Evolutionary conservation across 2,113 vertebrate genomes (phyloP).

Genomic region (Hypanus sabinus): DNA sequence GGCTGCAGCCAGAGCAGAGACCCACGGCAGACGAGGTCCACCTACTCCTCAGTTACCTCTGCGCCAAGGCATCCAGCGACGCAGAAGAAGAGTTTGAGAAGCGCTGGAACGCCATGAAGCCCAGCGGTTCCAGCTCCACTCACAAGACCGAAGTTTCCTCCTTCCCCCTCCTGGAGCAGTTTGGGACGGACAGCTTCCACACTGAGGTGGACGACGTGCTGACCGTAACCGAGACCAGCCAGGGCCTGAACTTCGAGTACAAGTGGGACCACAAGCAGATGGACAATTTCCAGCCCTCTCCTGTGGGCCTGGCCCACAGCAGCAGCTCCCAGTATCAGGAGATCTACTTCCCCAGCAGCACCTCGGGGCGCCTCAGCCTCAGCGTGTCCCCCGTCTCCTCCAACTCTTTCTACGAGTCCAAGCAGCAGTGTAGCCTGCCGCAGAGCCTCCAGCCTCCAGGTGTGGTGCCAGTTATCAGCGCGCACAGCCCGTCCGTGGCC

Average conservation of each 20-base stretch:
- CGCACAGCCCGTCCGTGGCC: constrained; percentile 77
- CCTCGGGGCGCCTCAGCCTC: constrained; percentile 57
- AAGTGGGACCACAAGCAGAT: constrained; percentile 78
- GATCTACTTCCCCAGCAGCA: constrained; percentile 65
- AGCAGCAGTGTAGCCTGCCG: constrained; percentile 47
- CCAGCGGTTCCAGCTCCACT: constrained; percentile 53
- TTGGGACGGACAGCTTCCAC: constrained; percentile 68
- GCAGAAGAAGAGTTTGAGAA: constrained; percentile 86
- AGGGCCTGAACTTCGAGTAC: constrained; percentile 91
- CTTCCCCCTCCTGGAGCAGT: constrained; percentile 87
- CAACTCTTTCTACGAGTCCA: constrained; percentile 66
- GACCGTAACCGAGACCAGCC: constrained; percentile 91
- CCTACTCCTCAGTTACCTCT: constrained; percentile 84
- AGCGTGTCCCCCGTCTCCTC: constrained; percentile 58
- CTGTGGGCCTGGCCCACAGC: constrained; percentile 54
- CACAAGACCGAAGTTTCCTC: constrained; percentile 65
- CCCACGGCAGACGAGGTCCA: constrained; percentile 89
- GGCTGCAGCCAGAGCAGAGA: constrained; percentile 90
- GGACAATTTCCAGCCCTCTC: constrained; percentile 54
- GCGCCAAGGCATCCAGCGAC: constrained; percentile 78
- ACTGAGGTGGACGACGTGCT: constrained; percentile 81
- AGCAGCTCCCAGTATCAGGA: constrained; percentile 62
- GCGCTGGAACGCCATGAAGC: constrained; percentile 87
- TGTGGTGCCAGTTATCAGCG: constrained; percentile 79
- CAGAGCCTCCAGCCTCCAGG: constrained; percentile 56